A percentile compares a stretch with the other conserved stretches of the same genome.
phyloP scores from a whole-genome alignment of 2,888 invertebrate species.

The Synergus umbraculus region DNA sequence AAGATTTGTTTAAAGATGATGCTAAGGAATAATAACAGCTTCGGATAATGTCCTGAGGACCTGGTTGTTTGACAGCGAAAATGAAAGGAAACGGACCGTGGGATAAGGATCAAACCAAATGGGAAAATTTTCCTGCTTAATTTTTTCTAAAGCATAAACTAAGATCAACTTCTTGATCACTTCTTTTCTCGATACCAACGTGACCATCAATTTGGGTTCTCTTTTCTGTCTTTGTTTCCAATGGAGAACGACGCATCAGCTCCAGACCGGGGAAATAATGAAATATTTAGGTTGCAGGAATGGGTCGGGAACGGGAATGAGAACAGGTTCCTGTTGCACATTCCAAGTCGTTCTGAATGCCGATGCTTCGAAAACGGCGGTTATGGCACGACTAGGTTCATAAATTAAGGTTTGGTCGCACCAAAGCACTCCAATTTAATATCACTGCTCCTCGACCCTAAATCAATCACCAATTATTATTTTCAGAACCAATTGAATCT shows the following conservation, averaged over 20 bases:
- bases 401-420: slow-evolving; percentile 61
- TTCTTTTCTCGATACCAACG: not conserved
- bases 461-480: slow-evolving; percentile 32
- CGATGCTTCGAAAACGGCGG: slow-evolving; percentile 63
- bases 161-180: not conserved
- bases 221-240: slow-evolving; percentile 48
- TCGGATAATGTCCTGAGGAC: too few species aligned
- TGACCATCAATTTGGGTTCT: slow-evolving; percentile 11
- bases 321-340: slow-evolving; percentile 72
- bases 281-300: slow-evolving; percentile 68
- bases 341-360: slow-evolving; percentile 70
- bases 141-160: not conserved
- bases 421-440: slow-evolving; percentile 20
- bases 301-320: slow-evolving; percentile 66
- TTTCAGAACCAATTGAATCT: slow-evolving; percentile 11
- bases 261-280: slow-evolving; percentile 62
- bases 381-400: slow-evolving; percentile 62
- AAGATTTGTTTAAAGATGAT: not conserved
- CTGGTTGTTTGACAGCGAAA: too few species aligned
- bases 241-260: slow-evolving; percentile 47
- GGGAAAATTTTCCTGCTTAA: not conserved
- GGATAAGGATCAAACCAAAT: not conserved
- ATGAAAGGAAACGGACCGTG: not conserved
- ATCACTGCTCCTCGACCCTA: slow-evolving; percentile 10
- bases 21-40: too few species aligned